A percentile compares a stretch with the other conserved stretches of the same genome.
Conservation (phyloP, 2,113 vertebrate species). For the Pristiophorus japonicus region DNA sequence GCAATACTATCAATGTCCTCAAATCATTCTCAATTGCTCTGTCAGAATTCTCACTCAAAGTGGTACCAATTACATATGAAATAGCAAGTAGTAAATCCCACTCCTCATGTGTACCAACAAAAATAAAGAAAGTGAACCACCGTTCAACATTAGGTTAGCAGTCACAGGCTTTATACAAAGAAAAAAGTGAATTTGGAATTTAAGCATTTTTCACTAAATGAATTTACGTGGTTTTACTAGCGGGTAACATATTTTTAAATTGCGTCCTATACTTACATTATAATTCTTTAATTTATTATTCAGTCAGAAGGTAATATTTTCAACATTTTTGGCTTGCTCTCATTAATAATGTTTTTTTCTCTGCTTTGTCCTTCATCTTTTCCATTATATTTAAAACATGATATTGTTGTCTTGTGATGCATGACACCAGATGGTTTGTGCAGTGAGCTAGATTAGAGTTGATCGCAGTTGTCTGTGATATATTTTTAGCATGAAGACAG, state of each 20-base stretch:
- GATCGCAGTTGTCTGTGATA: conserved; percentile 28
- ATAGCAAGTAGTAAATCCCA: not conserved
- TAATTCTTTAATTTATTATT: conserved; percentile 2
- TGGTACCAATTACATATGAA: not conserved
- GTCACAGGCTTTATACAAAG: not conserved
- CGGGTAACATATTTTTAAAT: not conserved
- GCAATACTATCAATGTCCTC: not conserved
- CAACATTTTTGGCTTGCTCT: not conserved
- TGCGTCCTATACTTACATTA: not conserved
- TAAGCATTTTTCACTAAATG: not conserved
- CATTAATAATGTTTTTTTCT: not conserved
- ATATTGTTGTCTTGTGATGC: not conserved
- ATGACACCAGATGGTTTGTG: conserved; percentile 21
- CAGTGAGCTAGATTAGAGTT: conserved; percentile 21
- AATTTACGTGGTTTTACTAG: not conserved
- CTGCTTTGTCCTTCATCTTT: not conserved
- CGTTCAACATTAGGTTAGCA: not conserved
- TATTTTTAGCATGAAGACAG: conserved; percentile 20
- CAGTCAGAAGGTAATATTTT: not conserved
- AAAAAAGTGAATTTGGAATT: conserved; percentile 8
- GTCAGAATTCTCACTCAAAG: not conserved
- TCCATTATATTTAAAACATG: conserved; percentile 9
- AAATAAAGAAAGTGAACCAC: not conserved
- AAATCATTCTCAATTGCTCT: not conserved
- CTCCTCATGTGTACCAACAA: not conserved